Evolutionary conservation across 2,113 vertebrate species (phyloP).

Genomic region (Gallinago paraguaiae): DNA sequence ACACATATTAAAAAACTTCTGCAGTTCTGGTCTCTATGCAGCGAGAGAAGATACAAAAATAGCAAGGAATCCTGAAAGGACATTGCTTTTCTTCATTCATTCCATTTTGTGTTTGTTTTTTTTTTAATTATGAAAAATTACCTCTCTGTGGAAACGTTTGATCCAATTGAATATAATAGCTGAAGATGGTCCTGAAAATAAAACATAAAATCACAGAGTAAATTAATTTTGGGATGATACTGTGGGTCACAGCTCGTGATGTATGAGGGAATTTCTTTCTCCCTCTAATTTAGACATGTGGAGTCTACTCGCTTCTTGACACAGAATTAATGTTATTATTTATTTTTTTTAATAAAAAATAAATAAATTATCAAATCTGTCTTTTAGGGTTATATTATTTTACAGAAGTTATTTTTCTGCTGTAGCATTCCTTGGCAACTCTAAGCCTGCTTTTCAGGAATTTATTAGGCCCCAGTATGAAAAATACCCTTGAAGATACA

Average conservation of each 20-base stretch:
- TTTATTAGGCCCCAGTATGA: background rate
- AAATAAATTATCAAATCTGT: background rate
- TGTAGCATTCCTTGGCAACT: background rate
- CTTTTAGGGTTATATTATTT: background rate
- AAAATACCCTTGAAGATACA: background rate
- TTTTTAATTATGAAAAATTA: constrained; percentile 64
- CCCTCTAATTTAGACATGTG: background rate
- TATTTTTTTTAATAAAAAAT: background rate
- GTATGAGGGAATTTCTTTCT: background rate
- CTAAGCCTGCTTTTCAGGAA: background rate
- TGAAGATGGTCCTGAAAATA: constrained; percentile 91
- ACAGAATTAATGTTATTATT: background rate
- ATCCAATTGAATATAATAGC: constrained; percentile 84
- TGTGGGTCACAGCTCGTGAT: background rate
- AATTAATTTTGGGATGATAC: constrained; percentile 32
- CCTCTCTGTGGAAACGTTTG: constrained; percentile 89
- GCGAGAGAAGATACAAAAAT: background rate
- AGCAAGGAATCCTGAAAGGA: constrained; percentile 5
- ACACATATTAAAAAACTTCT: background rate
- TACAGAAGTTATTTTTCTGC: background rate
- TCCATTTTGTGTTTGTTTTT: background rate
- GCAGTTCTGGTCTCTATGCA: background rate
- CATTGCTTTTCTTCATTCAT: background rate
- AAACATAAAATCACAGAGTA: constrained; percentile 40
- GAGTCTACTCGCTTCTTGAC: background rate